A percentile compares a stretch with the other conserved stretches of the same genome.
These are phyloP conservation scores for Sebastes hubbsi DNA, from an alignment of 2,797 vertebrate species.

Conservation along the genomic window DNA sequence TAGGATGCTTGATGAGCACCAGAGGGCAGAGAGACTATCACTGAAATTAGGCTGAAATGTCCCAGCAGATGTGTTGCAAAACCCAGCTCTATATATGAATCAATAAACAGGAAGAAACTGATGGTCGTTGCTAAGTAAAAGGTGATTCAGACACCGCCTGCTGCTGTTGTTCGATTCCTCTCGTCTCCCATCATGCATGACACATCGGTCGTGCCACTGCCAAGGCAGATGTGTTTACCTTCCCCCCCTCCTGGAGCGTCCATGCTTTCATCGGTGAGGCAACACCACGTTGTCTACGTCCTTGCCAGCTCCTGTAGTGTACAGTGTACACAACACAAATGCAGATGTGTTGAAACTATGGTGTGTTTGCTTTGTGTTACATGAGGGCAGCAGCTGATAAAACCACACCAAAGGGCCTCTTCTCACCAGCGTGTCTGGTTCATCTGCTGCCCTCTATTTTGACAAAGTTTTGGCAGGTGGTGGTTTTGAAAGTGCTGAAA, in stretches of 20 bases:
- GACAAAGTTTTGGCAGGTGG: not conserved
- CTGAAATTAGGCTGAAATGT: slow-evolving; percentile 15
- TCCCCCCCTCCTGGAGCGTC: slow-evolving; percentile 50
- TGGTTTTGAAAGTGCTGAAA: not conserved
- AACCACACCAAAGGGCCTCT: slow-evolving; percentile 14
- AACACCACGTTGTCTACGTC: slow-evolving; percentile 35
- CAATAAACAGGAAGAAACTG: slow-evolving; percentile 28
- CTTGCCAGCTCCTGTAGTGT: not conserved
- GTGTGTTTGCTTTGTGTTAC: slow-evolving; percentile 39
- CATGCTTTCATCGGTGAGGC: slow-evolving; percentile 41
- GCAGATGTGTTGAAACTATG: slow-evolving; percentile 51
- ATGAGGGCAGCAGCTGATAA: slow-evolving; percentile 36
- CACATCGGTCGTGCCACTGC: slow-evolving; percentile 8
- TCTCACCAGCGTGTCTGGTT: not conserved
- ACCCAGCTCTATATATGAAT: not conserved
- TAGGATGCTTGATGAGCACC: slow-evolving; percentile 1
- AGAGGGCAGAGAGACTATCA: not conserved
- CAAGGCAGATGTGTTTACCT: slow-evolving; percentile 68
- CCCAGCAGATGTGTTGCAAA: not conserved
- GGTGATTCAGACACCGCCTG: slow-evolving; percentile 11
- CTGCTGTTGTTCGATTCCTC: slow-evolving; percentile 40
- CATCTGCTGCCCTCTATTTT: not conserved
- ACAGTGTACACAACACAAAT: slow-evolving; percentile 7
- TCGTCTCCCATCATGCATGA: slow-evolving; percentile 22
- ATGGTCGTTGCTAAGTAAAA: not conserved